Evolutionary conservation across 2,888 invertebrate genomes (phyloP), one percentile per base, ranked within the genome.

Genomic region (Callinectes sapidus): DNA sequence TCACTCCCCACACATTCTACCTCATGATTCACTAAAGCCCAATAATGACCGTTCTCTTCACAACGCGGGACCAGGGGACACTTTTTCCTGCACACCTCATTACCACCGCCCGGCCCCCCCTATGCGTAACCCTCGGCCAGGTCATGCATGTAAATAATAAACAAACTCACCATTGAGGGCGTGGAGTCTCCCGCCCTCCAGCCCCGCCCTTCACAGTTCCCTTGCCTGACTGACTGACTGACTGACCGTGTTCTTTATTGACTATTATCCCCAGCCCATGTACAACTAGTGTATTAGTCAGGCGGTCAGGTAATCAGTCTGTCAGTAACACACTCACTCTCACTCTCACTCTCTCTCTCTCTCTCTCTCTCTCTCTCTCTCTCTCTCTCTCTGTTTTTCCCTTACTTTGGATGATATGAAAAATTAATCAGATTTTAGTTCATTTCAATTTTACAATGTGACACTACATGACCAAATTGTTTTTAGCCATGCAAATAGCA

Each of bases 301-400:
- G 61, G 16, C 16, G 18, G 61, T 61, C 61, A 61, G 18, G 16
- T 18, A 61, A 23, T 61, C 61, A 61, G 61, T 61, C 16, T 0
- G 2, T 18, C 18, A 61, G 18, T 61, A 16, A 61, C 61, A 6
- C 55, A 6, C 55, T 55, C 55, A 6, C 55, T 55, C 55, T 55
- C 55, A 6, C 55, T 55, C 55, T 61, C 61, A 18, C 61, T 61
- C 61, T 61, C 61, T 61, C 61, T 61, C 61, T 61, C 61, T 61
- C 61, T 61, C 61, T 61, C 61, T 61, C 61, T 61, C 61, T 61
- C 61, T 61, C 61, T 61, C 61, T 61, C 61, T 61, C 61, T 61
- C 61, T 61, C 61, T 61, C 61, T 61, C 61, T 61, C 61, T 61
- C 23, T 61, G 18, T 61, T 8, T 55, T 13, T 55, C 55, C 10